Evolutionary conservation across 1,140 invertebrate genomes (phyloP), one percentile per base, ranked within the genome.

Genomic region (Scaptomyza hsui): DNA sequence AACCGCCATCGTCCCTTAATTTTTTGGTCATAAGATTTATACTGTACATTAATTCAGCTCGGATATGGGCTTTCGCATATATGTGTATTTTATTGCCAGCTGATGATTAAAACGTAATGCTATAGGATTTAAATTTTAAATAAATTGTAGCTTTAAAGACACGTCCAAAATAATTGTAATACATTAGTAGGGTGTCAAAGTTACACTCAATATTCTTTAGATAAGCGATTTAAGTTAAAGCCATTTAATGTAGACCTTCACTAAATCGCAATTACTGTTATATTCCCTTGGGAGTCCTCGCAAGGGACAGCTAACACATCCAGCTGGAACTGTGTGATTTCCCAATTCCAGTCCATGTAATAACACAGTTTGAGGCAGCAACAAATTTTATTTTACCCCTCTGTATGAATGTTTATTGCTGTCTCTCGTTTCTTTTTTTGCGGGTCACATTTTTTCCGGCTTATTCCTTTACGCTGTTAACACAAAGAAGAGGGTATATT

Each of bases 1-100:
- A 68, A 63, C 64, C 62, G 81, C 61, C 60, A 63, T 60, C 59
- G 65, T 68, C 57, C 69, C 15, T 48, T 68, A 21, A 37, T 57
- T 65, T 60, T 65, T 68, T 26, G 21, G 24, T 15, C 62, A 60
- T 45, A 56, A 75, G 81, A 85, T 77, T 85, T 85, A 85, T 85
- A 67, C 62, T 57, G 45, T 55, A 74, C 72, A 81, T 86, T 86
- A 85, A 86, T 77, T 68, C 41, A 49, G 61, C 49, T 57, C 16
- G 51, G 65, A 56, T 52, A 24, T 70, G 48, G 52, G 19, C 53
- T 19, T n/a, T n/a, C n/a, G n/a, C n/a, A n/a, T n/a, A n/a, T n/a
- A n/a, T n/a, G n/a, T n/a, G n/a, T n/a, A n/a, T n/a, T n/a, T n/a
- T n/a, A n/a, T n/a, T n/a, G n/a, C n/a, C n/a, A n/a, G n/a, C n/a